Percentiles rank a stretch among this genome's conserved stretches.
Evolutionary conservation across 2,888 invertebrate species (phyloP).

Genomic region (Pachydiplax longipennis): DNA sequence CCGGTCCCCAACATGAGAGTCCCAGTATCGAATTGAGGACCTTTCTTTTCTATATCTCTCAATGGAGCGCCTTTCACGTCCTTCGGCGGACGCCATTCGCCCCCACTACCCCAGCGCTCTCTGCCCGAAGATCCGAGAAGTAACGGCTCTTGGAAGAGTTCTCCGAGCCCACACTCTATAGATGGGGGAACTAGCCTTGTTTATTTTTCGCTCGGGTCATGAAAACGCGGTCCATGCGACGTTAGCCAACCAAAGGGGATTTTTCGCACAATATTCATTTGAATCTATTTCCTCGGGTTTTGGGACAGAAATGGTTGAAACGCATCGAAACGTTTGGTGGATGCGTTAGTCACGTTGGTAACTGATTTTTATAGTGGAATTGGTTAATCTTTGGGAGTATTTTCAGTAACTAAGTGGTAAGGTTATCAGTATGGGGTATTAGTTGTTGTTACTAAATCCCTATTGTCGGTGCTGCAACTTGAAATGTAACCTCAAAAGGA

Average conservation of each 20-base stretch:
- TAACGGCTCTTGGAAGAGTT: background rate
- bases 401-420: too few species aligned
- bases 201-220: background rate
- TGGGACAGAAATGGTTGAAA: background rate
- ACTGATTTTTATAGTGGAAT: too few species aligned
- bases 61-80: slow-evolving; percentile 2
- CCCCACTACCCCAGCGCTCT: slow-evolving; percentile 27
- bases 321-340: too few species aligned
- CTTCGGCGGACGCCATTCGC: slow-evolving; percentile 22
- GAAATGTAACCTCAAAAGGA: too few species aligned
- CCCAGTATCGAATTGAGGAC: background rate
- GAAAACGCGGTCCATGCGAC: background rate
- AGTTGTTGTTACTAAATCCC: too few species aligned
- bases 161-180: background rate
- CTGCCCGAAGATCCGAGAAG: background rate
- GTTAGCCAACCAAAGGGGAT: background rate
- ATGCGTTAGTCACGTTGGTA: too few species aligned
- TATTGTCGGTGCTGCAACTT: too few species aligned
- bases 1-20: background rate
- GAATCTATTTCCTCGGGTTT: background rate
- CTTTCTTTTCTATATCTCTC: slow-evolving; percentile 1
- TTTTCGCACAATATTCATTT: background rate
- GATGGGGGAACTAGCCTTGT: background rate
- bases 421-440: too few species aligned
- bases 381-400: too few species aligned